Base-by-base conservation (phyloP, 1,140 invertebrate species). In the Diorhabda carinulata region DNA sequence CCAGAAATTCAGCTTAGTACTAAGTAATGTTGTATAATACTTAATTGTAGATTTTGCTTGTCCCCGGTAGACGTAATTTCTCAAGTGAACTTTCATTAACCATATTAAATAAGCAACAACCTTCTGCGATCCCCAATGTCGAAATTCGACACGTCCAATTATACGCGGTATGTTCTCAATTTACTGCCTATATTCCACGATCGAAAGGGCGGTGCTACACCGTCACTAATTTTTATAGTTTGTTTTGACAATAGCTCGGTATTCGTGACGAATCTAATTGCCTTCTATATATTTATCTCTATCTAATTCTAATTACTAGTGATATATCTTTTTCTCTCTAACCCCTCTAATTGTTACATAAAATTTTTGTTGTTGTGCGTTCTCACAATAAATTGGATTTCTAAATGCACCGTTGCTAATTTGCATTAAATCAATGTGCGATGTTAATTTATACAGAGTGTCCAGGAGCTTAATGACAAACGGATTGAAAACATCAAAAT, bases 151-250 rank as follows among this genome's bases (percentile, higher is more conserved):
- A 44, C 61, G 61, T 62, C 61, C 43, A 62, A 62, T 62, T 62
- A 43, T 10, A 62, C 9, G 61, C 61, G 8, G n/a, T 41, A 6
- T 52, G 47, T 52, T 52, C 47, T 52, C 47, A n/a, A 52, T 52
- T 62, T 62, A 62, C 61, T 43, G n/a, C 4, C n/a, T 44, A 43
- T 44, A 62, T 41, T 62, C n/a, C 42, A 62, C 61, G 43, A 62
- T 43, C 41, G 43, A 62, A 43, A 43, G n/a, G 61, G 61, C 47
- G 47, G 2, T 52, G 6, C 47, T 43, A 10, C 43, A 44, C 41
- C 61, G 61, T 62, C n/a, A 62, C 61, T 62, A 62, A 62, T 62
- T 44, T 62, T 62, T 62, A 62, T 62, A 43, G 61, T 62, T 62
- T 62, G 61, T 62, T 62, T 62, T 62, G 61, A 43, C 42, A 43